Conservation (phyloP, 2,888 invertebrate species). For the Yponomeuta malinellus region DNA sequence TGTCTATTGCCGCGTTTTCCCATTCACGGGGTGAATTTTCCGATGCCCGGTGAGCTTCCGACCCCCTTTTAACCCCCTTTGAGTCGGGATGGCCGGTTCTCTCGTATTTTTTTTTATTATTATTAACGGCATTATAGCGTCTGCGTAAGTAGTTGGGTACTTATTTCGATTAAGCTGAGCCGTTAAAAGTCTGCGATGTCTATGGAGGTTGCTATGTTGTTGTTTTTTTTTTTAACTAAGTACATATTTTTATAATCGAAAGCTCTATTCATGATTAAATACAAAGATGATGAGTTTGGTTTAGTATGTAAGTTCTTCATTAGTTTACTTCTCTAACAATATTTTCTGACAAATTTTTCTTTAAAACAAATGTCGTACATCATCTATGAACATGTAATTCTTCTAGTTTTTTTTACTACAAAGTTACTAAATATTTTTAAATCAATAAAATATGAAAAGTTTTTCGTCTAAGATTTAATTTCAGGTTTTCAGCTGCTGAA, state of each 20-base stretch:
- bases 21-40: slow-evolving; percentile 74
- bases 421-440: background rate
- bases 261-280: too few relatives aligned
- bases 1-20: slow-evolving; percentile 73
- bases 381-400: too few relatives aligned
- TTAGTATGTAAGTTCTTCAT: too few relatives aligned
- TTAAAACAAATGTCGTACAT: too few relatives aligned
- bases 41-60: slow-evolving; percentile 67
- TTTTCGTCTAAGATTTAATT: background rate
- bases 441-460: background rate
- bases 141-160: slow-evolving; percentile 61
- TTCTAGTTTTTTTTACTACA: background rate
- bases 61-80: slow-evolving; percentile 35
- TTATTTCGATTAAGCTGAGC: slow-evolving; percentile 64
- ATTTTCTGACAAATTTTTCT: too few relatives aligned
- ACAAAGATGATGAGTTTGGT: too few relatives aligned
- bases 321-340: too few relatives aligned
- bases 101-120: slow-evolving; percentile 50
- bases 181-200: background rate
- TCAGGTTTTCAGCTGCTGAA: background rate
- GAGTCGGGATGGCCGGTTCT: slow-evolving; percentile 38
- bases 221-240: background rate
- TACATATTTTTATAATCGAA: background rate
- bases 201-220: background rate
- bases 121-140: slow-evolving; percentile 72